Evolutionary conservation across 2,797 vertebrate genomes (phyloP).

Genomic region (Buphagus erythrorhynchus): DNA sequence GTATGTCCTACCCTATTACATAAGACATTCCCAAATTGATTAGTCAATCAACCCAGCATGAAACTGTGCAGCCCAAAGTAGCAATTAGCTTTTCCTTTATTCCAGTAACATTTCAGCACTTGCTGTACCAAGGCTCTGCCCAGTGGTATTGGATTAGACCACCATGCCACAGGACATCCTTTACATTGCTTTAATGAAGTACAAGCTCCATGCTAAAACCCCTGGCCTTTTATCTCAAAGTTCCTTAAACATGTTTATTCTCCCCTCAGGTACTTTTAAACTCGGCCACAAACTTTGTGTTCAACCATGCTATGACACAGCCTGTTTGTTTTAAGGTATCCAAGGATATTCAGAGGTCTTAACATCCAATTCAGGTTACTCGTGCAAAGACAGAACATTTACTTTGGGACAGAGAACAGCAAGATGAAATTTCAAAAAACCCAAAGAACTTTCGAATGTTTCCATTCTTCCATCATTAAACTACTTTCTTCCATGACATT

Average conservation of each 20-base stretch:
- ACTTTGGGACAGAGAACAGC: background rate
- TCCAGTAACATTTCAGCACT: background rate
- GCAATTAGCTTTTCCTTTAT: background rate
- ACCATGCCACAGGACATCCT: background rate
- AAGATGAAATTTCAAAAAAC: background rate
- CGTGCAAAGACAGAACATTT: background rate
- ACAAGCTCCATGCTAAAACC: background rate
- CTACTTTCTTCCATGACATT: background rate
- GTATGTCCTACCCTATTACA: background rate
- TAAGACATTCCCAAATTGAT: background rate
- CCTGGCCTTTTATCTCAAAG: background rate
- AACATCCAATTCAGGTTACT: background rate
- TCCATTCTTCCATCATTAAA: background rate
- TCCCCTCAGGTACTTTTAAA: background rate
- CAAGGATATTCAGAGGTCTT: background rate
- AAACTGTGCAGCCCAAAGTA: background rate
- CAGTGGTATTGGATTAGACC: background rate
- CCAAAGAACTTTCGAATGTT: background rate
- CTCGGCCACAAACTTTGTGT: background rate
- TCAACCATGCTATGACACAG: fast-evolving
- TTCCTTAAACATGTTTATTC: background rate
- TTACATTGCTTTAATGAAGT: background rate
- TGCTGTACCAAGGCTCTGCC: background rate
- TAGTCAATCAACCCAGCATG: background rate
- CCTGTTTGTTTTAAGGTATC: background rate